phyloP scores from a whole-genome alignment of 2,113 vertebrate genomes.

The Pangasianodon gigas region DNA sequence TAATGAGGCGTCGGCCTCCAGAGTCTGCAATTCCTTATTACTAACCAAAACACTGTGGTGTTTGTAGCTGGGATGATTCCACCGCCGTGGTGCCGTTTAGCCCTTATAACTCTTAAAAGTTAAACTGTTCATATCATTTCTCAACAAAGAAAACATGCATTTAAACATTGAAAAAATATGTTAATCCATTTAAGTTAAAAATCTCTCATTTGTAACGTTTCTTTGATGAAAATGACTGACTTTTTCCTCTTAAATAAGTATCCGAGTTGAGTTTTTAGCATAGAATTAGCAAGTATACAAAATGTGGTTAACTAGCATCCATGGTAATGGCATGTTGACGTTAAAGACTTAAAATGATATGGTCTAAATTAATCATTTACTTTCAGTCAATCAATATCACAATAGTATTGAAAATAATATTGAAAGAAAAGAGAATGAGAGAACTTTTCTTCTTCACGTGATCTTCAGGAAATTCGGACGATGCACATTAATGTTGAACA shows the following conservation, averaged over 20 bases:
- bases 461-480: too few relatives aligned
- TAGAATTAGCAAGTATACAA: background rate
- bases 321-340: background rate
- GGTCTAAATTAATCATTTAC: too few relatives aligned
- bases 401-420: too few relatives aligned
- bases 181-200: background rate
- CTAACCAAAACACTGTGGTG: background rate
- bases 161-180: background rate
- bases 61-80: background rate
- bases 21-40: slow-evolving; percentile 4
- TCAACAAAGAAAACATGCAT: background rate
- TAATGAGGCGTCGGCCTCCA: background rate
- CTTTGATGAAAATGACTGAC: background rate
- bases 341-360: background rate
- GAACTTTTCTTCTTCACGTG: too few relatives aligned
- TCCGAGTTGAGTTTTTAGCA: background rate
- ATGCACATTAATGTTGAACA: too few relatives aligned
- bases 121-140: background rate
- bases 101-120: background rate
- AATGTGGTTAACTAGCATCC: background rate
- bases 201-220: background rate
- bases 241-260: background rate
- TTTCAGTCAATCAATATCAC: too few relatives aligned
- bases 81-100: background rate
- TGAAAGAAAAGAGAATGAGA: too few relatives aligned